Percentiles rank a stretch among this genome's conserved stretches.
phyloP scores from a whole-genome alignment of 2,113 vertebrate genomes.

The Colossoma macropomum region DNA sequence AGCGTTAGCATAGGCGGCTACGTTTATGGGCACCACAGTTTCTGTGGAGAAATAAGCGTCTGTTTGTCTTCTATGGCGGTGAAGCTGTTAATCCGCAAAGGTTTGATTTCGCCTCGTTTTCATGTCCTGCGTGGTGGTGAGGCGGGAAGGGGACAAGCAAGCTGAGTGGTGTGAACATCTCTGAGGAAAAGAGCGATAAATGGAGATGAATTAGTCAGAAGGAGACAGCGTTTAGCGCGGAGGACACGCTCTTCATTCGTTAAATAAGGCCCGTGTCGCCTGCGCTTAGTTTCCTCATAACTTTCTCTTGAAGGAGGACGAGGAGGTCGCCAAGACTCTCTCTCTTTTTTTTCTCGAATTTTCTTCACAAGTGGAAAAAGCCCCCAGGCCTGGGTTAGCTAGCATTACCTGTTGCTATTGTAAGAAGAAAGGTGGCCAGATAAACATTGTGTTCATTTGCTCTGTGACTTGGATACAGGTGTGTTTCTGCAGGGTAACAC shows the following conservation, averaged over 20 bases:
- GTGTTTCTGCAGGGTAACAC: neutral
- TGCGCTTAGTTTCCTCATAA: slow-evolving; percentile 20
- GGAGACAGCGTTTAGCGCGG: neutral
- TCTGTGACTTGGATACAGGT: neutral
- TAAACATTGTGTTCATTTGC: neutral
- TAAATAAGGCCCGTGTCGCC: neutral
- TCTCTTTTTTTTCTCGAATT: neutral
- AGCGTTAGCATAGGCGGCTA: neutral
- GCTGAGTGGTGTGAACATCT: slow-evolving; percentile 30
- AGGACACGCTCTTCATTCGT: neutral
- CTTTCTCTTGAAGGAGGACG: neutral
- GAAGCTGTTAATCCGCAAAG: neutral
- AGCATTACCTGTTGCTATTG: neutral
- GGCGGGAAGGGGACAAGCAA: slow-evolving; percentile 53
- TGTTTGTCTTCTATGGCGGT: neutral
- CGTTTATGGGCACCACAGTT: neutral
- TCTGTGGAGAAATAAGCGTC: neutral
- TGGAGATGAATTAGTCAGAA: slow-evolving; percentile 56
- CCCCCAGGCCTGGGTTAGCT: neutral
- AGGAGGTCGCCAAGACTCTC: neutral
- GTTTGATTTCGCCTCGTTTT: neutral
- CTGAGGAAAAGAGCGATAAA: neutral
- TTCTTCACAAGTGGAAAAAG: neutral
- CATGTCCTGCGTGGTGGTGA: slow-evolving; percentile 61
- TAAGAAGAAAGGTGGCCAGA: neutral